Base-by-base conservation (phyloP, 35 echinoderm and acorn worm species). In the Patiria miniata region DNA sequence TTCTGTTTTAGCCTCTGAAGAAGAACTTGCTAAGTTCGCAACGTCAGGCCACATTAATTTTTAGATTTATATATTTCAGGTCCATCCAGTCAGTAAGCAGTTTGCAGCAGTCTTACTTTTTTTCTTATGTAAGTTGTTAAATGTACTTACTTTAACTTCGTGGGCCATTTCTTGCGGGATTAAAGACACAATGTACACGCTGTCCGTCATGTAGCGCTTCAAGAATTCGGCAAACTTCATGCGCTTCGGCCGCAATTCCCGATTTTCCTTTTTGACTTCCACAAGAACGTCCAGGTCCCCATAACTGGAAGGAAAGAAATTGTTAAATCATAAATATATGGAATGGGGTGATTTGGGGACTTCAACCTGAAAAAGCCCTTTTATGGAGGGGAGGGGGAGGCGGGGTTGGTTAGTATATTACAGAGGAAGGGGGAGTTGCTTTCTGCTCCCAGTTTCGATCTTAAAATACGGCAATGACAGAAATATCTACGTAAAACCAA, bases 161-260 rank as follows among this genome's bases (percentile, higher is more conserved):
- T 77, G 61, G 50, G 92, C 92, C 96, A 99, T 94, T 42, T 99
- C 96, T 83, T 94, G 92, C 7, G 96, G 96, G 7, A 99, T 86
- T 0, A 99, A 87, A n/a, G 89, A 86, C 15, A 95, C 93, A 61
- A 94, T 55, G 51, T 99, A 99, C 92, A 90, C 94, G 77, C 90
- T 84, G 36, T 98, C 93, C 14, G 39, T 83, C 23, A 82, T 32
- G 51, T 99, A 99, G 3, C 83, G 77, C 21, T 92, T 77, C 15
- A 99, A 47, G 69, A 99, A 99, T 26, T 52, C 80, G 2, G 23
- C 37, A 23, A 95, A 83, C 47, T 81, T 79, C 91, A 97, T 93
- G 53, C 80, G 77, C 28, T 87, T 86, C 26, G 61, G 42, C 23
- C 40, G 40, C 1, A 58, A 39, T 4, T 78, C 68, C 29, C 96